Percentiles rank a stretch among this genome's conserved stretches.
phyloP scores from a whole-genome alignment of 2,797 vertebrate genomes.

The Sebastes iracundus region DNA sequence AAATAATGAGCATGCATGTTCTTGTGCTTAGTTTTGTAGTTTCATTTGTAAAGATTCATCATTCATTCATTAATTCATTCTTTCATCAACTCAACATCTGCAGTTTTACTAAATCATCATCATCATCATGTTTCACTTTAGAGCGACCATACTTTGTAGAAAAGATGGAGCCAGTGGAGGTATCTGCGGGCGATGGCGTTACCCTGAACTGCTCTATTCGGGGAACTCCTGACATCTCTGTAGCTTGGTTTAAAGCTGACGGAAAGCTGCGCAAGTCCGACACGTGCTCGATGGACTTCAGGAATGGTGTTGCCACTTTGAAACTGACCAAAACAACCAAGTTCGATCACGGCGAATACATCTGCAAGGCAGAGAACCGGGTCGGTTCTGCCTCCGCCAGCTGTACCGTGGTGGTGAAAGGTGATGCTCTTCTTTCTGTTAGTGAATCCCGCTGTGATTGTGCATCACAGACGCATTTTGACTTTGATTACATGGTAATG shows the following conservation, averaged over 20 bases:
- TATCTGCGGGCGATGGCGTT: conserved; percentile 86
- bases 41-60: background rate
- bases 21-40: background rate
- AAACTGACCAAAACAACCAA: conserved; percentile 87
- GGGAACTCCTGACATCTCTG: conserved; percentile 93
- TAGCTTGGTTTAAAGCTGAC: conserved; percentile 94
- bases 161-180: conserved; percentile 87
- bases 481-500: too few relatives aligned
- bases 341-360: conserved; percentile 89
- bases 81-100: conserved; percentile 36
- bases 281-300: conserved; percentile 90
- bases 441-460: background rate
- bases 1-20: conserved; percentile 1
- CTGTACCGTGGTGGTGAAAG: conserved; percentile 90
- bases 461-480: background rate
- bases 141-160: conserved; percentile 94
- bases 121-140: conserved; percentile 73
- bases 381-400: conserved; percentile 88
- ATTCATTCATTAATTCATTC: conserved; percentile 37
- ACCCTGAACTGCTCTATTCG: conserved; percentile 87
- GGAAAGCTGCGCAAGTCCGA: conserved; percentile 89
- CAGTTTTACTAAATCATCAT: conserved; percentile 20
- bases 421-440: conserved; percentile 78
- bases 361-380: conserved; percentile 92
- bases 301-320: conserved; percentile 88